Base-by-base conservation (phyloP, 1,140 invertebrate species). In the Rhynchophorus ferrugineus region DNA sequence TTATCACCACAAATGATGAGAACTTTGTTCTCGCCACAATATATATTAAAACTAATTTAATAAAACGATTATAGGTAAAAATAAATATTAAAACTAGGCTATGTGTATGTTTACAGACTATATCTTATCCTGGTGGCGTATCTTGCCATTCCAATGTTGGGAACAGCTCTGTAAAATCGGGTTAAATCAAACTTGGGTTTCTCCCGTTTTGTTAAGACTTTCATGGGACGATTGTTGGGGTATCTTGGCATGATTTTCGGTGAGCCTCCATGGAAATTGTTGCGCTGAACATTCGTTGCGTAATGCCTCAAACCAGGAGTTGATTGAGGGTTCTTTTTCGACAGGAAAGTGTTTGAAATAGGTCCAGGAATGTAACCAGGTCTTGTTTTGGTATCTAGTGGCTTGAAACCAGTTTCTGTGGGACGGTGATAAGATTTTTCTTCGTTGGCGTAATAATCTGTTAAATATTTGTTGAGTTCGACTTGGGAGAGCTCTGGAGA, bases 271-370 rank as follows among this genome's bases (percentile, higher is more conserved):
- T n/a, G n/a, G n/a, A n/a, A n/a, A 20, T 18, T 29, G 22, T 37
- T 38, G 11, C 21, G 33, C 14, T 43, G 34, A 13, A 17, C 24
- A 29, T 55, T 59, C 1, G 60, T 48, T 1, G 59, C 42, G 49
- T 47, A 65, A 44, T 60, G 52, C 18, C 54, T 60, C 18, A 65
- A 49, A 19, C 63, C 63, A 6, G 60, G 60, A 43, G 60, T 65
- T 16, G 45, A 58, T 17, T 54, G 39, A 5, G 59, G 56, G 46
- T 62, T 62, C 36, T 63, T 59, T 24, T 54, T 55, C 1, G 56
- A 56, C 35, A 54, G 60, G 35, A 49, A 64, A 11, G 60, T 64
- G 21, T 61, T 48, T 17, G 57, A 53, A 34, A 48, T 44, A 5
- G 38, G 29, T 8, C 44, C 47, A 24, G 57, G 49, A 24, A 35